Evolutionary conservation across 2,888 invertebrate genomes (phyloP), one percentile per base, ranked within the genome.

Genomic region (Folsomia candida): DNA sequence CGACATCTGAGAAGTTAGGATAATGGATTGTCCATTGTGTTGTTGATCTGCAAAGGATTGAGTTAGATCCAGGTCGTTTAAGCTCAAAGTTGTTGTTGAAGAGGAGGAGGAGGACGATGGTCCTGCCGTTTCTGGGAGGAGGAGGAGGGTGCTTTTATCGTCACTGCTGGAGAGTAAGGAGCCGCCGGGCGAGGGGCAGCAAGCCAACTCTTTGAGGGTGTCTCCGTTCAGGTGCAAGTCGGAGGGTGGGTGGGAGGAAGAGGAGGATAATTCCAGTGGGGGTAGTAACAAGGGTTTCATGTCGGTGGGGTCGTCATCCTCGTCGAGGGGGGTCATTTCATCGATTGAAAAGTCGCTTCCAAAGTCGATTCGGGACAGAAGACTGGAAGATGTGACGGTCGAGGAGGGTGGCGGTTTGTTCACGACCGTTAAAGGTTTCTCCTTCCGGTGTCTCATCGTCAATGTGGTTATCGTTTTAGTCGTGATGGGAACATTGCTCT

Each of bases 61-160:
- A 22, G 70, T 51, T 14, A 61, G 47, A n/a, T 60, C 67, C 54
- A 68, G 22, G 4, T 62, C 61, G 54, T 25, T 54, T 28, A 63
- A 26, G 14, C 28, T 66, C 25, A 47, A 47, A 18, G 70, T 29
- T 24, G 54, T 11, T 24, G 68, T 27, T 59, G 67, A 67, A 61
- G 73, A 62, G 20, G 76, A 70, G 51, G 76, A 68, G 68, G 73
- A 73, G 72, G 70, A 70, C 72, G 71, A 67, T n/a, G 51, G 59
- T 60, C 58, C 64, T 54, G 47, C 65, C 65, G n/a, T n/a, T 58
- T 59, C 64, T 22, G 58, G 66, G 22, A 51, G 37, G 18, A 51
- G 20, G 18, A 24, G 4, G n/a, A 51, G n/a, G 20, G 51, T 11
- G 25, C 25, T 64, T 20, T 51, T 27, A n/a, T 62, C 6, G 22